Evolutionary conservation across 2,113 vertebrate species (phyloP).

Genomic region (Phasianus colchicus): DNA sequence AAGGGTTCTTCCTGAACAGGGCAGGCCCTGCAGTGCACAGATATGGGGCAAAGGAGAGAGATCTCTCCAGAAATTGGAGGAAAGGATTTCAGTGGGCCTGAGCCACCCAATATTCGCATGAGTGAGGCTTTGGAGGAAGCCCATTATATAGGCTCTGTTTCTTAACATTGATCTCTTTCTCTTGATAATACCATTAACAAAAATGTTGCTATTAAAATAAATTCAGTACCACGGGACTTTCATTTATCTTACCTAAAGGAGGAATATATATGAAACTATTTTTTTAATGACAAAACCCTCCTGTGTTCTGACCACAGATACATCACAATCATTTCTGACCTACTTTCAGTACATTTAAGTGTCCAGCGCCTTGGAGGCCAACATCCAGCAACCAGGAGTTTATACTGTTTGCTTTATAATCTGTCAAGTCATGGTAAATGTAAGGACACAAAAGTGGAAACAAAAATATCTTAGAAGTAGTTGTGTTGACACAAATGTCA

Average conservation of each 20-base stretch:
- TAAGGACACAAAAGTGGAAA: slow-evolving; percentile 13
- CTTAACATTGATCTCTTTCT: background rate
- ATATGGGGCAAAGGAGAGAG: background rate
- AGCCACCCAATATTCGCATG: background rate
- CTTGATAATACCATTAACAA: background rate
- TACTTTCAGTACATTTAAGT: background rate
- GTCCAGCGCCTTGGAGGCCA: slow-evolving; percentile 10
- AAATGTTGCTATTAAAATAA: background rate
- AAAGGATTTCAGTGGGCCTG: background rate
- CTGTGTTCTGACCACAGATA: background rate
- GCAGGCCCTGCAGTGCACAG: fast-evolving
- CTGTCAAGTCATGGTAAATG: background rate
- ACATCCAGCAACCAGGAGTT: background rate
- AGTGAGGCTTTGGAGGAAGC: background rate
- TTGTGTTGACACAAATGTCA: background rate
- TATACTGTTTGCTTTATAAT: slow-evolving; percentile 24
- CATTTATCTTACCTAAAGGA: background rate
- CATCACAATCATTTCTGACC: background rate
- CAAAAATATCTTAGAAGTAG: background rate
- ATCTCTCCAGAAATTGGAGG: background rate
- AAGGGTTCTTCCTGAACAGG: fast-evolving
- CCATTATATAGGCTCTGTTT: background rate
- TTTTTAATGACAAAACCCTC: background rate
- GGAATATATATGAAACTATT: background rate
- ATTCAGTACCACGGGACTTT: background rate